These are phyloP conservation scores for Ectropis grisescens DNA, from an alignment of 1,140 invertebrate species.

Conservation along the genomic window DNA sequence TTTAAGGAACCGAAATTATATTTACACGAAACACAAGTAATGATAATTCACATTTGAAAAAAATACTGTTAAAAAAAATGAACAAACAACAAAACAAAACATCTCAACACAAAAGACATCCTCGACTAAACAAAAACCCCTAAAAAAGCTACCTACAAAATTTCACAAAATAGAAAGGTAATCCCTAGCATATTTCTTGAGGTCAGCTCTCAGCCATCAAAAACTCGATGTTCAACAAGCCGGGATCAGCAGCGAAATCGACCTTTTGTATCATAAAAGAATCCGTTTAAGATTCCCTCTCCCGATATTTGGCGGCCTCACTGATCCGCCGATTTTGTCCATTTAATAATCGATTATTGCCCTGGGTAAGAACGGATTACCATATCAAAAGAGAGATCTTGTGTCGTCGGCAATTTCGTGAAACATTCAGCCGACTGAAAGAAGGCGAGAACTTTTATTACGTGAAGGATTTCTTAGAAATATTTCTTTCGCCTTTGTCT, in stretches of 20 bases:
- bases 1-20: no score
- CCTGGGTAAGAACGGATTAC: constrained; percentile 41
- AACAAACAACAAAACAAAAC: no score
- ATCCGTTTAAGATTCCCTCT: constrained; percentile 29
- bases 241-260: constrained; percentile 15
- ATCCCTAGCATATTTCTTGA: no score
- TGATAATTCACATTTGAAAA: no score
- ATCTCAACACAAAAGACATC: no score
- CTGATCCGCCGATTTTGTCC: constrained; percentile 44
- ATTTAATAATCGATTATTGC: constrained; percentile 60
- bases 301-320: constrained; percentile 25
- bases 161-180: no score
- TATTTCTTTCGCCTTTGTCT: constrained; percentile 3
- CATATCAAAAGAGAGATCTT: constrained; percentile 59
- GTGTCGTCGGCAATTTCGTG: constrained; percentile 49
- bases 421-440: constrained; percentile 35
- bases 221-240: constrained; percentile 13
- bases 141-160: no score
- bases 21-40: no score
- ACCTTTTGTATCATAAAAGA: constrained; percentile 32
- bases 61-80: no score
- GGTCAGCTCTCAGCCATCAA: no score
- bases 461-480: constrained; percentile 16
- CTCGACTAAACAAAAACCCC: no score
- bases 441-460: constrained; percentile 33